Conservation (phyloP, 2,113 vertebrate species). For the Heterotis niloticus region DNA sequence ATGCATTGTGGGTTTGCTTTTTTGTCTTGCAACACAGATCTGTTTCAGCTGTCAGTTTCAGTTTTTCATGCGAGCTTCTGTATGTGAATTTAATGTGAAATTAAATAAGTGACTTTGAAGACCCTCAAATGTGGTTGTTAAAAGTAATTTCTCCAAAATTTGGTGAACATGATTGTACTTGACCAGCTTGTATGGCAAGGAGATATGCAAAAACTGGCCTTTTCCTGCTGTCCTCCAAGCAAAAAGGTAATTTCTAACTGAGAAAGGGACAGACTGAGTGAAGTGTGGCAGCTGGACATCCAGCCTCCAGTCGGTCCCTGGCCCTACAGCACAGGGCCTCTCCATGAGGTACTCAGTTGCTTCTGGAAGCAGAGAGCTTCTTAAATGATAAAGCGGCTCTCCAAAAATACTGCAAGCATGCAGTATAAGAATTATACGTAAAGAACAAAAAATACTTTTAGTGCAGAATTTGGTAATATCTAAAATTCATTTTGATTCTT, state of each 20-base stretch:
- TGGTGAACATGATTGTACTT: not conserved
- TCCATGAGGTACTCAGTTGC: too few relatives aligned
- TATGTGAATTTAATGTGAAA: not conserved
- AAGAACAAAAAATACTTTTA: slow-evolving; percentile 10
- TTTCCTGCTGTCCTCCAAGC: slow-evolving; percentile 3
- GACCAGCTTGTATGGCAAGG: not conserved
- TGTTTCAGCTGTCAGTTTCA: not conserved
- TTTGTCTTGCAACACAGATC: not conserved
- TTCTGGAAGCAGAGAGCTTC: too few relatives aligned
- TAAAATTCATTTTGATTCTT: not conserved
- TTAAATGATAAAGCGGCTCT: too few relatives aligned
- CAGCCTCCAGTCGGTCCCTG: not conserved
- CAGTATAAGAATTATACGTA: not conserved
- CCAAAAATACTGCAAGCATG: not conserved
- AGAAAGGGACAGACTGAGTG: not conserved
- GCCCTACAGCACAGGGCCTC: not conserved
- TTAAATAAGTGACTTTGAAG: not conserved
- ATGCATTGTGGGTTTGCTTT: not conserved
- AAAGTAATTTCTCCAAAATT: not conserved
- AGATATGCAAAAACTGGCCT: not conserved
- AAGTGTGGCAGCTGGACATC: not conserved
- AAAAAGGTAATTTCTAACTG: slow-evolving; percentile 3
- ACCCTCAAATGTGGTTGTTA: too few relatives aligned
- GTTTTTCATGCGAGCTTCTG: not conserved
- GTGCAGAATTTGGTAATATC: not conserved